Evolutionary conservation across 2,888 invertebrate species (phyloP).

Genomic region (Myopa testacea): DNA sequence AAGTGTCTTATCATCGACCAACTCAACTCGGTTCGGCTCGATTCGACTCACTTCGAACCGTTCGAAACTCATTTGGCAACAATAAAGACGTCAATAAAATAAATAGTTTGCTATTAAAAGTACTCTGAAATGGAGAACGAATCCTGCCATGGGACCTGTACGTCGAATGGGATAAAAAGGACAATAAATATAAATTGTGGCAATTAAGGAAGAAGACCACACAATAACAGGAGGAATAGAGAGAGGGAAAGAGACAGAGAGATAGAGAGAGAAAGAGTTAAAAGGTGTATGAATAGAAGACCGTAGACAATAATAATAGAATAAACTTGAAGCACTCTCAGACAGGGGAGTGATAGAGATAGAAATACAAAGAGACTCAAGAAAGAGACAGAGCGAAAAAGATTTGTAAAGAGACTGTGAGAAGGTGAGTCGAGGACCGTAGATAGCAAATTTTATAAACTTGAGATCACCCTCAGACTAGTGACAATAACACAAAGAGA

Average conservation of each 20-base stretch:
- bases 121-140: not conserved
- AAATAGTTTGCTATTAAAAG: conserved; percentile 21
- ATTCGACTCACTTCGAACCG: too few species aligned
- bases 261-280: too few species aligned
- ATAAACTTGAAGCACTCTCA: too few species aligned
- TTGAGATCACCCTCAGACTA: too few species aligned
- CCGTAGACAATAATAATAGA: too few species aligned
- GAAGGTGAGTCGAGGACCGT: too few species aligned
- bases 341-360: too few species aligned
- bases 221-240: not conserved
- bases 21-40: not conserved
- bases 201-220: conserved; percentile 11
- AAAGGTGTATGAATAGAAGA: too few species aligned
- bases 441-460: not conserved
- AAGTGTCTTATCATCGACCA: conserved; percentile 8
- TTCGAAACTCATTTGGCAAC: conserved; percentile 33
- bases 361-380: too few species aligned
- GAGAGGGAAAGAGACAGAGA: not conserved
- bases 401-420: too few species aligned
- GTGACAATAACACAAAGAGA: too few species aligned
- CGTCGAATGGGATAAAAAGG: conserved; percentile 1
- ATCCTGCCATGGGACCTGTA: not conserved
- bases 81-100: conserved; percentile 33
- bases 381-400: too few species aligned
- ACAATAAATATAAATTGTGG: conserved; percentile 32